Evolutionary conservation across 2,888 invertebrate species (phyloP), one percentile per base, ranked within the genome.

Genomic region (Brachypterus glaber): DNA sequence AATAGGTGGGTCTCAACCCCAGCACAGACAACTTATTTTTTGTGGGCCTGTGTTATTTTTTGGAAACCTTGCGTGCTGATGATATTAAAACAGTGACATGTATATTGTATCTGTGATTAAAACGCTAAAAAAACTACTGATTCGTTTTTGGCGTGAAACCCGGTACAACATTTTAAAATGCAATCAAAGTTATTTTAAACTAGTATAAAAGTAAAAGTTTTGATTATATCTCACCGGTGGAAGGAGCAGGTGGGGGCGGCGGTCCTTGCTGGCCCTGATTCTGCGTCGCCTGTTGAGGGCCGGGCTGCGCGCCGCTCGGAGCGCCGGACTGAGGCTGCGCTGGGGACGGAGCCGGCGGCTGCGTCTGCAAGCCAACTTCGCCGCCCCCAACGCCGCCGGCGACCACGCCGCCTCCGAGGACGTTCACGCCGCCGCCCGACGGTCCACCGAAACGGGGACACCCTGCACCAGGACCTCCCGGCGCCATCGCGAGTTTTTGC

Each of bases 291-390:
- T 73, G 69, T 45, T 59, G 73, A 58, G 43, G 76, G 64, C 73
- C 75, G 1, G 75, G 72, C 54, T 76, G 75, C 12, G 72, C 68
- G 11, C 75, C 73, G 29, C 71, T 70, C 3, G 76, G 82, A 26
- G 82, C 79, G 4, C 82, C 81, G 33, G 82, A 78, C 50, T 83
- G 84, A 8, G 83, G 82, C 48, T 82, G 83, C 49, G 81, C 81
- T 24, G 82, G 82, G 30, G 83, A 79, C 25, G 83, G 81, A 21
- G 83, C 83, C 33, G 85, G 80, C 13, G 81, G 82, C 54, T 82
- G 84, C 15, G 82, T 79, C 58, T 80, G 81, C 3, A 81, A 79
- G 63, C 79, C 77, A 27, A 78, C 77, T 45, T 77, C 79, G 51
- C 73, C 76, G 43, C 73, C 76, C 34, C 68, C 70, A 48, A 64